Percentiles rank a stretch among this genome's conserved stretches.
Evolutionary conservation across 2,113 vertebrate genomes (phyloP).

Genomic region (Suricata suricatta): DNA sequence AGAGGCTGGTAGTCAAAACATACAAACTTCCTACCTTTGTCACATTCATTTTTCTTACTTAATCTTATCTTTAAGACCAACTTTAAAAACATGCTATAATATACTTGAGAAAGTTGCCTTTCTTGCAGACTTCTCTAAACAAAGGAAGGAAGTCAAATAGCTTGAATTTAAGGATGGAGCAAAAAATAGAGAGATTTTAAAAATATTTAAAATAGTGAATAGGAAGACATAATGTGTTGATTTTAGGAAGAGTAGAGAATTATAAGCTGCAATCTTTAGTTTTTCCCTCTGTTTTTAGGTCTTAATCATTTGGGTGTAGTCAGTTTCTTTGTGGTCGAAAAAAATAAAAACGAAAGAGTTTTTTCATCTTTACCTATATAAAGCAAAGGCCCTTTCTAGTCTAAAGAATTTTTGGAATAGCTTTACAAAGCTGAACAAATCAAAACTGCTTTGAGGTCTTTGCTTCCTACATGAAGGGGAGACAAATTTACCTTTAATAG

Average conservation of each 20-base stretch:
- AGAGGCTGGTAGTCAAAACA: neutral
- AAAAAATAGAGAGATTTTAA: neutral
- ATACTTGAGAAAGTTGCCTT: neutral
- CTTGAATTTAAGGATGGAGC: neutral
- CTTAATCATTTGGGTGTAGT: neutral
- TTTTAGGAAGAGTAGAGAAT: neutral
- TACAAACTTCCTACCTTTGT: neutral
- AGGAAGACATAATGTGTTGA: neutral
- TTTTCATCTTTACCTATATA: neutral
- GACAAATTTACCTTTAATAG: neutral
- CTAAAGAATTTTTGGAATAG: neutral
- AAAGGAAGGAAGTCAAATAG: neutral
- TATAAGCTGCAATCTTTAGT: neutral
- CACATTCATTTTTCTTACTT: neutral
- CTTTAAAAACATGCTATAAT: neutral
- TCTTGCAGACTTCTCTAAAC: neutral
- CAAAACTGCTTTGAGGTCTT: neutral
- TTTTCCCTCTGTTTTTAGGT: neutral
- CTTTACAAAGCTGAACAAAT: neutral
- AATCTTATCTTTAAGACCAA: neutral
- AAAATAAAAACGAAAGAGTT: neutral
- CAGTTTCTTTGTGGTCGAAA: neutral
- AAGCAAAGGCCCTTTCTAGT: neutral
- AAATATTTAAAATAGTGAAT: neutral
- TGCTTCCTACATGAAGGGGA: neutral